These are phyloP conservation scores for Malacoctenus gilli DNA, from an alignment of 2,797 vertebrate species.

Conservation along the genomic window DNA sequence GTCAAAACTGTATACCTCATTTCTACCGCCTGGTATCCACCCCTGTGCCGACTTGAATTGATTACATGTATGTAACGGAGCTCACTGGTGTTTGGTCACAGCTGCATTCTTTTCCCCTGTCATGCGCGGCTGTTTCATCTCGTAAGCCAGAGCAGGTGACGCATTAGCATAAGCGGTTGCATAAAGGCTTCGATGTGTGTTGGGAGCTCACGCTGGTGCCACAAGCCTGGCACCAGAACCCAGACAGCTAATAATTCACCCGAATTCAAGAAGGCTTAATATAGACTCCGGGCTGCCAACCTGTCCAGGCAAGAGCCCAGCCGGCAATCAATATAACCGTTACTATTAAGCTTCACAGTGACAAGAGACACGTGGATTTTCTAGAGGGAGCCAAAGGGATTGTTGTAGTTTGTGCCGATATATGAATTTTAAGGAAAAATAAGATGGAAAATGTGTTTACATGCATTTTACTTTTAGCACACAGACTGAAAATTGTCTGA, in stretches of 20 bases:
- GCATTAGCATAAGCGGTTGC: conserved; percentile 54
- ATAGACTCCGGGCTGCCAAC: conserved; percentile 25
- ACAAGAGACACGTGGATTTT: no score
- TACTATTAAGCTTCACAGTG: no score
- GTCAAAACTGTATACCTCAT: no score
- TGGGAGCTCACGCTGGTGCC: conserved; percentile 19
- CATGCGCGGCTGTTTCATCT: conserved; percentile 27
- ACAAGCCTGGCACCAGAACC: conserved; percentile 25
- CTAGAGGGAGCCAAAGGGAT: no score
- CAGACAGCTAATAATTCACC: conserved; percentile 38
- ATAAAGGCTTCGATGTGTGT: conserved; percentile 34
- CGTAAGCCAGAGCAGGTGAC: conserved; percentile 57
- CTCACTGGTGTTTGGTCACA: conserved; percentile 2
- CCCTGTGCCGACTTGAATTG: no score
- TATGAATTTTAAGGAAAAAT: no score
- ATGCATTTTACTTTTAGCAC: no score
- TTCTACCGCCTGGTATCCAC: no score
- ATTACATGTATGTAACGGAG: conserved; percentile 3
- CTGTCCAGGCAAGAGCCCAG: conserved; percentile 21
- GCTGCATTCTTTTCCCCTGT: conserved; percentile 20
- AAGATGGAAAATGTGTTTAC: no score
- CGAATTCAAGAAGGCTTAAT: conserved; percentile 31
- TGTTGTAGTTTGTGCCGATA: no score
- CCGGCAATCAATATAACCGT: no score
- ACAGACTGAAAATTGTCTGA: no score